Evolutionary conservation across 37 sponge, comb jelly and placozoan genomes (phyloP).

Genomic region (Aplysina aerophoba): DNA sequence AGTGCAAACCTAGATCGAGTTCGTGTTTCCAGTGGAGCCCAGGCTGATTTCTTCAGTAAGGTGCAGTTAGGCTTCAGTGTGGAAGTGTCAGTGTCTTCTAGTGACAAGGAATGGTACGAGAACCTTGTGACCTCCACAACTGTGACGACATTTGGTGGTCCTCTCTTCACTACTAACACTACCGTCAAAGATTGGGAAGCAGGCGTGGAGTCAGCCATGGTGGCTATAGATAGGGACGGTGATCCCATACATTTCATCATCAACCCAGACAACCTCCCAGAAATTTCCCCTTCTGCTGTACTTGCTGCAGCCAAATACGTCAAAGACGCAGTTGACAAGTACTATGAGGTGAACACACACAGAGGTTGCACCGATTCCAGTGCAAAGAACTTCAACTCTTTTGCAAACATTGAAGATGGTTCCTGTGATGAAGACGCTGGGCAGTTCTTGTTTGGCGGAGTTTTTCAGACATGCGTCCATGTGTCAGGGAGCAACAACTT

Average conservation of each 20-base stretch:
- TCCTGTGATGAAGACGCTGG: conserved; percentile 43
- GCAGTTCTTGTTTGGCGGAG: conserved; percentile 74
- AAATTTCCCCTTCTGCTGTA: conserved; percentile 55
- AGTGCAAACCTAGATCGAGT: background rate
- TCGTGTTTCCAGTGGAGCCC: conserved; percentile 49
- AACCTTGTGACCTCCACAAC: background rate
- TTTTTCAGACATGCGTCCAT: conserved; percentile 67
- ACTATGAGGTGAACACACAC: conserved; percentile 73
- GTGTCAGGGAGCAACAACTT: conserved; percentile 16
- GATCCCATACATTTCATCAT: conserved; percentile 72
- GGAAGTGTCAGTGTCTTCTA: too few relatives aligned
- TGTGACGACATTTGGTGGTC: conserved; percentile 66
- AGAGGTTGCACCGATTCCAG: conserved; percentile 62
- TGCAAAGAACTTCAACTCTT: conserved; percentile 68
- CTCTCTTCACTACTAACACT: conserved; percentile 64
- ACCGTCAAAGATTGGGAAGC: conserved; percentile 72
- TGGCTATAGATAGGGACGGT: conserved; percentile 74
- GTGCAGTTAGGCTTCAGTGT: conserved; percentile 22
- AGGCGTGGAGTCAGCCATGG: conserved; percentile 73
- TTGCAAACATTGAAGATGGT: conserved; percentile 65
- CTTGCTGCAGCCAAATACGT: conserved; percentile 42
- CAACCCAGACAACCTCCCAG: conserved; percentile 59
- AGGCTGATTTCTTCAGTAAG: conserved; percentile 57
- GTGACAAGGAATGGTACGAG: background rate
- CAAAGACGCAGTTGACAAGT: conserved; percentile 51